These are phyloP conservation scores for Caenorhabditis tropicalis DNA, from an alignment of 1,140 invertebrate species.

Conservation along the genomic window DNA sequence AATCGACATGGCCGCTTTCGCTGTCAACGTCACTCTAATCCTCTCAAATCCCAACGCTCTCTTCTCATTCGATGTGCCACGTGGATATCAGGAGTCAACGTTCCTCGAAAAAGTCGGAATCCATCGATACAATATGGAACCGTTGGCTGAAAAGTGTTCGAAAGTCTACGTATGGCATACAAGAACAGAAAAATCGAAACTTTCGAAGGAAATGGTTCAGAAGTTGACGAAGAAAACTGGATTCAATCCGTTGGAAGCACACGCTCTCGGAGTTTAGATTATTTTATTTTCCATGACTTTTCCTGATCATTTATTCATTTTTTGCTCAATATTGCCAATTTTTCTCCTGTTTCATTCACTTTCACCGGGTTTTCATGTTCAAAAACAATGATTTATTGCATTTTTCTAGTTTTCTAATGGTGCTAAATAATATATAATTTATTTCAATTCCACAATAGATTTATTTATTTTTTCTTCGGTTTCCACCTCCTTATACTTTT, in stretches of 20 bases:
- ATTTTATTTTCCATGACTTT: neutral
- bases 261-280: conserved; percentile 39
- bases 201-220: conserved; percentile 43
- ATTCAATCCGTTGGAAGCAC: conserved; percentile 39
- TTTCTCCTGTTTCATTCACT: neutral
- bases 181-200: conserved; percentile 62
- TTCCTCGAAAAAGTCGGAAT: conserved; percentile 62
- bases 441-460: too few species aligned
- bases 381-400: neutral
- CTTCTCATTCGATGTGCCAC: conserved; percentile 65
- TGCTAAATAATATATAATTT: too few species aligned
- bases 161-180: conserved; percentile 71
- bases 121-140: conserved; percentile 63
- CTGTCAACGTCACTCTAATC: conserved; percentile 68
- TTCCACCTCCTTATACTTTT: too few species aligned
- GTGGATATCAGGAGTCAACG: conserved; percentile 66
- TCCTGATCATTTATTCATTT: neutral
- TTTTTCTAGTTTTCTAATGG: neutral
- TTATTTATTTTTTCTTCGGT: too few species aligned
- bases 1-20: conserved; percentile 72
- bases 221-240: neutral
- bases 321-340: neutral
- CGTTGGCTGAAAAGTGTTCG: conserved; percentile 66
- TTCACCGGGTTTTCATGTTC: neutral
- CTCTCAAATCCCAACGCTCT: conserved; percentile 58